phyloP scores from a whole-genome alignment of 2,113 vertebrate genomes.

The Calyptomena viridis region DNA sequence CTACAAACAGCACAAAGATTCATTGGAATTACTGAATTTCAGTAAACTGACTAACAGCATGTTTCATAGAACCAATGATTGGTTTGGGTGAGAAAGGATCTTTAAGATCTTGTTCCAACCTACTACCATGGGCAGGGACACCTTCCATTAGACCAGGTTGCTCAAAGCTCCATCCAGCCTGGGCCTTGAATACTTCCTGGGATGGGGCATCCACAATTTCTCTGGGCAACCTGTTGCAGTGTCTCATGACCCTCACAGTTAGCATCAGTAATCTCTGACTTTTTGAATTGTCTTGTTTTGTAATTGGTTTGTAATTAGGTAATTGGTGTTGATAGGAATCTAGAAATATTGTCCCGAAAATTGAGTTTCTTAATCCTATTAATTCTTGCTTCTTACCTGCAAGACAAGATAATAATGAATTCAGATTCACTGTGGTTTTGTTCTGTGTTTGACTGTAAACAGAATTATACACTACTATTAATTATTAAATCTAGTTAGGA shows the following conservation, averaged over 20 bases:
- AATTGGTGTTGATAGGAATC: neutral
- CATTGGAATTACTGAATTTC: neutral
- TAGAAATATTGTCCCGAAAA: neutral
- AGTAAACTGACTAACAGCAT: neutral
- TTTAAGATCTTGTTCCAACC: neutral
- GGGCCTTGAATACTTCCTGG: neutral
- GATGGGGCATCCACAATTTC: neutral
- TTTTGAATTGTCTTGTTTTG: neutral
- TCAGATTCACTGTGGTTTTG: neutral
- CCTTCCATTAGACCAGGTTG: neutral
- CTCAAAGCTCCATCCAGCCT: neutral
- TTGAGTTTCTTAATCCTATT: neutral
- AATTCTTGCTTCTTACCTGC: neutral
- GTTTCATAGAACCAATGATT: neutral
- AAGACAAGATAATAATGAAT: neutral
- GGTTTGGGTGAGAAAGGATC: neutral
- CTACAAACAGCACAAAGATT: neutral
- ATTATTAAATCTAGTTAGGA: slow-evolving; percentile 14
- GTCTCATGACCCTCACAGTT: neutral
- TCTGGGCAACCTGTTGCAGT: neutral
- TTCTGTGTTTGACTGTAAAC: neutral
- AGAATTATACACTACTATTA: neutral
- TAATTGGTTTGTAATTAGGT: neutral
- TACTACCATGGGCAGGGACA: neutral
- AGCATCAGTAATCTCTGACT: neutral